Evolutionary conservation across 2,113 vertebrate genomes (phyloP).

Genomic region (Strix aluco): DNA sequence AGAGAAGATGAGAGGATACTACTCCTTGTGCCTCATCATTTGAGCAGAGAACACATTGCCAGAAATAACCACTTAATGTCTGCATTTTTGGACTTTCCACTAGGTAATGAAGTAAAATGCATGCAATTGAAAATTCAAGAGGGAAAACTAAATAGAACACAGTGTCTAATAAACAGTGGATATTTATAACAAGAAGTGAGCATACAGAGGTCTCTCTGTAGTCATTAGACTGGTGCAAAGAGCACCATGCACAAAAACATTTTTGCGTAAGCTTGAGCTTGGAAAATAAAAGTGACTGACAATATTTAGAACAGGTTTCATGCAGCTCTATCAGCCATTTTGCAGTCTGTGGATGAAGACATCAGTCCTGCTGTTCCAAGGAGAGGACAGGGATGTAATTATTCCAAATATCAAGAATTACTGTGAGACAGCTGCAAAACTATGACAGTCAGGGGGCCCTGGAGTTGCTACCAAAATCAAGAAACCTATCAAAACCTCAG

Average conservation of each 20-base stretch:
- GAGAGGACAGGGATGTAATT: neutral
- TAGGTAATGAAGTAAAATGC: neutral
- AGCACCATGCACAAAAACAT: neutral
- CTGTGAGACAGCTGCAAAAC: neutral
- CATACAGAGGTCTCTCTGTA: neutral
- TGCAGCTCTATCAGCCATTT: neutral
- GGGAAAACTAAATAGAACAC: neutral
- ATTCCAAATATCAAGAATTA: neutral
- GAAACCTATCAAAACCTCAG: neutral
- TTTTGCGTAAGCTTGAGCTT: neutral
- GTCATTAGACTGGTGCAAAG: neutral
- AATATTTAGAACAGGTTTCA: neutral
- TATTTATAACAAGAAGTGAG: neutral
- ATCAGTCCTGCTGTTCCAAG: neutral
- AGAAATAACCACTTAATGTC: neutral
- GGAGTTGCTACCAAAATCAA: neutral
- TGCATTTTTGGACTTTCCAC: neutral
- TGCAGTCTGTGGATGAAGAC: neutral
- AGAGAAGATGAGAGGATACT: neutral
- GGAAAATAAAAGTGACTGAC: neutral
- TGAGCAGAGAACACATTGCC: neutral
- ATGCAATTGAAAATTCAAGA: neutral
- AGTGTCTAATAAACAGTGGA: neutral
- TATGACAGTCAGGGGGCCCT: neutral
- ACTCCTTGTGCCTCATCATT: neutral